Evolutionary conservation across 1,140 invertebrate genomes (phyloP), one percentile per base, ranked within the genome.

Genomic region (Diachasmimorpha longicaudata): DNA sequence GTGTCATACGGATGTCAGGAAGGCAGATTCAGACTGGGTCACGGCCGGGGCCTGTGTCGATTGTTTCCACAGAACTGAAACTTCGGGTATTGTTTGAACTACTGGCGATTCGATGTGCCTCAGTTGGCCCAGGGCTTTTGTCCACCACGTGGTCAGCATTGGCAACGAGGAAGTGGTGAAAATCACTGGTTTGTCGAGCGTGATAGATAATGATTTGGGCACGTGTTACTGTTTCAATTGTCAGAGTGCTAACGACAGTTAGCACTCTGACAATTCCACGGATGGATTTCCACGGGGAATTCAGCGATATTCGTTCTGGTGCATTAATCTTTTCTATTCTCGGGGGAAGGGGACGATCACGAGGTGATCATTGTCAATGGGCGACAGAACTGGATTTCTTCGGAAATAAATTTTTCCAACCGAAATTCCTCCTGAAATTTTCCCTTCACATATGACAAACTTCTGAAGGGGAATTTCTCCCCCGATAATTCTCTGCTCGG

Each of bases 201-300:
- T 75, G 36, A 69, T 31, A 36, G 67, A 77, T 80, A 77, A 81
- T 82, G 81, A 81, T 80, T 78, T 78, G 75, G 79, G 66, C 79
- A 80, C 78, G 79, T 78, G 80, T 68, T 73, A 78, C 79, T 66
- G 55, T 63, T 63, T 63, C 58, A 63, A 63, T 63, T 63, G 21
- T 25, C 19, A 16, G 16, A 63, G 5, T 13, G 23, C 19, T 63
- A 63, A 63, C 58, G 58, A 25, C 58, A 63, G 58, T 68, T 42
- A n/a, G n/a, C n/a, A n/a, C n/a, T n/a, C n/a, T n/a, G n/a, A n/a
- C n/a, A n/a, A n/a, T n/a, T n/a, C n/a, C n/a, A n/a, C n/a, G n/a
- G n/a, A n/a, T n/a, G 13, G 4, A n/a, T 42, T 0, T 46, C 39
- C 37, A 16, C 16, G 14, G 68, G 0, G 42, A 46, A 21, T 46